A percentile compares a stretch with the other conserved stretches of the same genome.
Evolutionary conservation across 2,888 invertebrate genomes (phyloP).

Genomic region (Parelbella ahira): DNA sequence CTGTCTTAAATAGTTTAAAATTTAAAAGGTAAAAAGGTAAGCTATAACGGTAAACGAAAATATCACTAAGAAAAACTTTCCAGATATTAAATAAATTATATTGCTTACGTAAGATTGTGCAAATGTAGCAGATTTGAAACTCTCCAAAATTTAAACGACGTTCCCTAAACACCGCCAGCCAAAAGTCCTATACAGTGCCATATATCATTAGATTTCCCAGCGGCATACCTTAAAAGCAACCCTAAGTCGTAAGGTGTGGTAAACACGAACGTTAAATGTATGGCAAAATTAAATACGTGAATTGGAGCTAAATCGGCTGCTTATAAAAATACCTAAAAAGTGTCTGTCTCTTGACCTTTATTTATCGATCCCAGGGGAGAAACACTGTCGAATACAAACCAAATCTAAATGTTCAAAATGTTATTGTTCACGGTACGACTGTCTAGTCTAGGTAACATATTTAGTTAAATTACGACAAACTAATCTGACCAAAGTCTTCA

Average conservation of each 20-base stretch:
- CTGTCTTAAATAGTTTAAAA: too few species aligned
- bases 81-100: too few species aligned
- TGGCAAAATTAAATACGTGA: slow-evolving; percentile 75
- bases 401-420: too few species aligned
- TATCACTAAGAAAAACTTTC: too few species aligned
- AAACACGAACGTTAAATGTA: slow-evolving; percentile 37
- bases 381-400: too few species aligned
- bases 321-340: slow-evolving; percentile 33
- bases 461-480: too few species aligned
- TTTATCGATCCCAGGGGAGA: slow-evolving; percentile 46
- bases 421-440: too few species aligned
- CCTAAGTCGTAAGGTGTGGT: slow-evolving; percentile 17
- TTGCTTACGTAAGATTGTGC: too few species aligned
- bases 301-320: slow-evolving; percentile 60
- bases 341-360: slow-evolving; percentile 43
- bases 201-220: slow-evolving; percentile 39
- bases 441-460: too few species aligned
- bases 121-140: slow-evolving; percentile 7
- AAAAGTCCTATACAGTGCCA: slow-evolving; percentile 15
- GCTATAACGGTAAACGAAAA: too few species aligned
- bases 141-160: slow-evolving; percentile 9
- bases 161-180: slow-evolving; percentile 9
- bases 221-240: slow-evolving; percentile 28
- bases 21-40: too few species aligned
- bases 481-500: too few species aligned